Conservation (phyloP, 2,888 invertebrate genomes). For the Scelioninae gen. 2 region DNA sequence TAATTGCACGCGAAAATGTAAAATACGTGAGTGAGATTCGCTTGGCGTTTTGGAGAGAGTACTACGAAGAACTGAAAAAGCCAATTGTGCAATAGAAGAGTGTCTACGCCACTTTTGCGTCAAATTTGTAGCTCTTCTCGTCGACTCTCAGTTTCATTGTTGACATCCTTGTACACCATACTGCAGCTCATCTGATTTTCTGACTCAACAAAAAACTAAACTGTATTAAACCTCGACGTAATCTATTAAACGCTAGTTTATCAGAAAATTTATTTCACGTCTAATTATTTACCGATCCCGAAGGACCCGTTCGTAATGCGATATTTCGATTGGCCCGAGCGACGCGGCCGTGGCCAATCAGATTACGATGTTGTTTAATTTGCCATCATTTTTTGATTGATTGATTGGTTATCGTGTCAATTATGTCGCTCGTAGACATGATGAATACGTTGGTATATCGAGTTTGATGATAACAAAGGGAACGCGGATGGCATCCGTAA, state of each 20-base stretch:
- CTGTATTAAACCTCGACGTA: constrained; percentile 71
- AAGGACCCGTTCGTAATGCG: no score
- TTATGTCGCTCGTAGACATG: no score
- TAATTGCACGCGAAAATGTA: constrained; percentile 14
- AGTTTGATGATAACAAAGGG: no score
- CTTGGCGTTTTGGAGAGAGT: constrained; percentile 58
- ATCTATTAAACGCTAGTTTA: constrained; percentile 73
- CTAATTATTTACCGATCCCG: constrained; percentile 55
- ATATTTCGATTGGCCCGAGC: no score
- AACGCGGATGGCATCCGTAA: no score
- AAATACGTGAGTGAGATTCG: constrained; percentile 34
- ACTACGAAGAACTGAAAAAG: constrained; percentile 47
- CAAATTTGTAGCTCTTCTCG: constrained; percentile 53
- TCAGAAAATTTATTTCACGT: constrained; percentile 67
- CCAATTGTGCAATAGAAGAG: constrained; percentile 55
- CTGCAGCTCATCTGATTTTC: constrained; percentile 67
- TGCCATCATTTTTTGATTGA: no score
- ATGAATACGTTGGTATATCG: no score
- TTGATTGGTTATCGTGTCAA: no score
- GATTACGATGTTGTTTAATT: no score
- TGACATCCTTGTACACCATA: constrained; percentile 62
- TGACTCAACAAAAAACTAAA: constrained; percentile 63
- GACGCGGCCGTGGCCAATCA: no score
- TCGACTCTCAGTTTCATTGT: constrained; percentile 51
- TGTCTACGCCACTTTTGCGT: constrained; percentile 56